Evolutionary conservation across 2,797 vertebrate species (phyloP).

Genomic region (Sebastiscus tertius): DNA sequence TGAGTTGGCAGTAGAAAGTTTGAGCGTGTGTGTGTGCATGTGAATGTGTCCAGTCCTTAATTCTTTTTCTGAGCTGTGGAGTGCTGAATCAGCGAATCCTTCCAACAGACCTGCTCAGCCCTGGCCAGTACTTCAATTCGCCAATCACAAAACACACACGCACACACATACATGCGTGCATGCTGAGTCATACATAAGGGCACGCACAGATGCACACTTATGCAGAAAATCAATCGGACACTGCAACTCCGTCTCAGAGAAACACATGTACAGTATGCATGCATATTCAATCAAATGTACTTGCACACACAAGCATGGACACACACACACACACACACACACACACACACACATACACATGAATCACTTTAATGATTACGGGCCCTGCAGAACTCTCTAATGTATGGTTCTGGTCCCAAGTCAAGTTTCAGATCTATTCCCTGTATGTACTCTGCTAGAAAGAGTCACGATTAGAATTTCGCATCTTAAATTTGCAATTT

Average conservation of each 20-base stretch:
- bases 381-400: neutral
- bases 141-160: conserved; percentile 29
- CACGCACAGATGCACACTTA: conserved; percentile 9
- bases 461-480: conserved; percentile 22
- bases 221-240: conserved; percentile 17
- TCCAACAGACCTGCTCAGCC: conserved; percentile 57
- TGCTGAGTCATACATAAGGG: conserved; percentile 40
- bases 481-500: conserved; percentile 41
- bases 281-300: neutral
- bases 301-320: neutral
- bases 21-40: conserved; percentile 17
- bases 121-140: conserved; percentile 55
- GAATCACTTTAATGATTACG: neutral
- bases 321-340: neutral
- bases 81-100: conserved; percentile 68
- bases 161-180: neutral
- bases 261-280: neutral
- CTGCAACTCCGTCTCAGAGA: neutral
- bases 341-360: neutral
- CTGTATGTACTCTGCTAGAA: conserved; percentile 14
- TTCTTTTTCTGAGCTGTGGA: conserved; percentile 41
- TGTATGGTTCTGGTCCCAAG: conserved; percentile 1
- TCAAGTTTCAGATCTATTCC: conserved; percentile 13
- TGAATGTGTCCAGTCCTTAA: conserved; percentile 54
- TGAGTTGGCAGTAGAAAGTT: conserved; percentile 35